These are phyloP conservation scores for Agonopterix subpropinquella DNA, from an alignment of 2,888 invertebrate genomes.

Conservation along the genomic window DNA sequence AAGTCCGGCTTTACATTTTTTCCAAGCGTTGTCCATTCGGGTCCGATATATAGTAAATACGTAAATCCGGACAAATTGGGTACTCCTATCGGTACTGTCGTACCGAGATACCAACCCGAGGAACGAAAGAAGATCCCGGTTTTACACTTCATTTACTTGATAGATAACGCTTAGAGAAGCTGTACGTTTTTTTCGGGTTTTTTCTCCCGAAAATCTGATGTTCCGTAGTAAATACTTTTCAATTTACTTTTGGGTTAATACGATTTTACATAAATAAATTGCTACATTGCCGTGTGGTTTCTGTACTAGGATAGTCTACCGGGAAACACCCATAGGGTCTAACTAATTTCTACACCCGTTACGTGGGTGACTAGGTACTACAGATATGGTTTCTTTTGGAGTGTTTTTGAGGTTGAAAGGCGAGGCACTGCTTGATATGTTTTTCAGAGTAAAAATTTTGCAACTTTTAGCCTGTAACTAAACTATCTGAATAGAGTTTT, in stretches of 20 bases:
- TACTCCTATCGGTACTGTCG: conserved; percentile 7
- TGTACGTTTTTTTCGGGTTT: conserved; percentile 11
- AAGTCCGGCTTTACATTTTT: conserved; percentile 32
- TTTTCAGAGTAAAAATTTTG: no score
- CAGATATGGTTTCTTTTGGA: no score
- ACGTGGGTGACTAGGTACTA: no score
- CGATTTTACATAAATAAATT: not conserved
- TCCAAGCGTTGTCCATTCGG: conserved; percentile 22
- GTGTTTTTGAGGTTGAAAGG: no score
- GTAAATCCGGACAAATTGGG: conserved; percentile 59
- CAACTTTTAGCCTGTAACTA: no score
- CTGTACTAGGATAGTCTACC: no score
- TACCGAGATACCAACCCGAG: conserved; percentile 1
- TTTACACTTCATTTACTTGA: conserved; percentile 51
- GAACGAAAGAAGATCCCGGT: conserved; percentile 18
- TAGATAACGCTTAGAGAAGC: conserved; percentile 20
- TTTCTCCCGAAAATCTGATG: not conserved
- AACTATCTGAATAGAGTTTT: no score
- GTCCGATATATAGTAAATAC: conserved; percentile 46
- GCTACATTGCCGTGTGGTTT: no score
- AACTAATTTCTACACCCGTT: no score
- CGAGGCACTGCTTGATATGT: no score
- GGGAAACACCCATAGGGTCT: no score
- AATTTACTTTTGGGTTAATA: conserved; percentile 5
- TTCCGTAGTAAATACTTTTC: not conserved